Conservation (phyloP, 2,113 vertebrate genomes). For the Eclectus roratus region DNA sequence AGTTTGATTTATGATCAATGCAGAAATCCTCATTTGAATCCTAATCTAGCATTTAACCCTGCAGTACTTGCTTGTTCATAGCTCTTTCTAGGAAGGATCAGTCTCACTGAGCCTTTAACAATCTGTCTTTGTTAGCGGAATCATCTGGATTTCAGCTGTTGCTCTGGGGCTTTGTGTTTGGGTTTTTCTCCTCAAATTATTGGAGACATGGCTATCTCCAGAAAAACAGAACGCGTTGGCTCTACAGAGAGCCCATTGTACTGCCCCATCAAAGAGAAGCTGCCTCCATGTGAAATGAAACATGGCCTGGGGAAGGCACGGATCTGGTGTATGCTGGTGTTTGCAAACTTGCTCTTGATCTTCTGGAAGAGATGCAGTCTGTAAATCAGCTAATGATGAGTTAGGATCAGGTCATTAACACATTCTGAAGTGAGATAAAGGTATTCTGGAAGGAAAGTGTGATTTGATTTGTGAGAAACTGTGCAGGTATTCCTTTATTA, state of each 20-base stretch:
- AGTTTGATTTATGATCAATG: slow-evolving; percentile 14
- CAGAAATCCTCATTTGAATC: slow-evolving; percentile 7
- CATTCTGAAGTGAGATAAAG: neutral
- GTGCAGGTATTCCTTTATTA: neutral
- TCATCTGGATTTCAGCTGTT: slow-evolving; percentile 67
- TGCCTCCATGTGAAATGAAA: neutral
- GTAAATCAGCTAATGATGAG: neutral
- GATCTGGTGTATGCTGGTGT: neutral
- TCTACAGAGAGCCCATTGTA: slow-evolving; percentile 44
- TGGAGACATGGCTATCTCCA: neutral
- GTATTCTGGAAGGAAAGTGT: neutral
- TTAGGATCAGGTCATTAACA: neutral
- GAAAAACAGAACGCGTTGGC: neutral
- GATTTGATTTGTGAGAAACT: neutral
- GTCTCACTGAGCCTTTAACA: slow-evolving; percentile 37
- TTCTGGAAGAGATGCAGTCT: neutral
- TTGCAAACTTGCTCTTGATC: neutral
- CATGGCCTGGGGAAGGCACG: neutral
- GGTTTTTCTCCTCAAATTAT: neutral
- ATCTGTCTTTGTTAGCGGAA: slow-evolving; percentile 45
- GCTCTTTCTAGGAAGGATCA: slow-evolving; percentile 57
- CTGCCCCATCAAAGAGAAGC: neutral
- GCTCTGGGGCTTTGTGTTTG: neutral
- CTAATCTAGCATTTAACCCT: slow-evolving; percentile 15
- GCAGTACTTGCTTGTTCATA: neutral